Base-by-base conservation (phyloP, 2,113 vertebrate species). In the Ardeotis arabs region DNA sequence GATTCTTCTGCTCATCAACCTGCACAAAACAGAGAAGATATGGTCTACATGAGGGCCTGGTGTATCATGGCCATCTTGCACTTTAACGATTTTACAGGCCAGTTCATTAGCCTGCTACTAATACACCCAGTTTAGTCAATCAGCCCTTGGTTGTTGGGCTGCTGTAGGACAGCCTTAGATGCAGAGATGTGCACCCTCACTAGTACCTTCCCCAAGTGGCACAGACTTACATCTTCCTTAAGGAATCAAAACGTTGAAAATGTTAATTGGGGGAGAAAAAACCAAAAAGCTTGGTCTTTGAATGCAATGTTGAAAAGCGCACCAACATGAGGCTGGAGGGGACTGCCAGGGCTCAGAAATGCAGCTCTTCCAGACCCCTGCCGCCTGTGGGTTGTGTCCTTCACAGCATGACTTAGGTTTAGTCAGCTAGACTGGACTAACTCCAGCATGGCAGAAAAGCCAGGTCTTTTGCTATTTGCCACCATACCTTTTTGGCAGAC, bases 231-330 rank as follows among this genome's bases (percentile, higher is more conserved):
- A 29, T 12, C 22, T 58, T 74, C 60, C 29, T 56, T 47, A 49
- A 66, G 39, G 68, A 89, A 79, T n/a, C 37, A 56, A 64, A 93
- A 44, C 0, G 0, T 0, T 59, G 52, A 52, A 31, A 60, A 50
- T 41, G 37, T 79, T 82, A 1, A 37, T 4, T 68, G 18, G 23
- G 12, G 33, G 9, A 53, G 5, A 70, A 53, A 72, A 41, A 8
- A 2, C 14, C 14, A 41, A 45, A 85, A 64, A 39, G 1, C 12
- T 66, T 52, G 31, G 18, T 14, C 15, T 72, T 82, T 53, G 62
- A 82, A 84, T 1, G 4, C 5, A 2, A 9, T 75, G 9, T 72
- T 84, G 78, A 78, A 77, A 74, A 70, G 22, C n/a, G 37, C 50
- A 68, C n/a, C 44, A 87, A 7, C 14, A 7, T 20, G 50, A 73